A percentile compares a stretch with the other conserved stretches of the same genome.
Evolutionary conservation across 2,797 vertebrate species (phyloP).

Genomic region (Echiichthys vipera): DNA sequence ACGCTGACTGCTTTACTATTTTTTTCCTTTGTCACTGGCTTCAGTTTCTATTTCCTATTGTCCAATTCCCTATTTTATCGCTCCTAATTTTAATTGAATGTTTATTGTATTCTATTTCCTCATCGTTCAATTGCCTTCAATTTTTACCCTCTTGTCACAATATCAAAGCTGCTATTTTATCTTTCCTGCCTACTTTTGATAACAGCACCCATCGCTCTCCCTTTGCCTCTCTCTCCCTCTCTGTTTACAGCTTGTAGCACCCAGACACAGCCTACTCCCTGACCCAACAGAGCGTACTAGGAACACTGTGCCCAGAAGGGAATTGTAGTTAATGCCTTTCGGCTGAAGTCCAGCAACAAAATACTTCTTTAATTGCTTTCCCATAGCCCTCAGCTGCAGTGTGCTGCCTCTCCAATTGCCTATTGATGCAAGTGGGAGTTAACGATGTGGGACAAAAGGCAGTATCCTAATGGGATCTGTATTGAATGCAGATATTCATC

Average conservation of each 20-base stretch:
- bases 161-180: conserved; percentile 15
- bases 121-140: conserved; percentile 5
- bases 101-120: conserved; percentile 1
- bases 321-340: conserved; percentile 57
- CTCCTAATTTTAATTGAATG: conserved; percentile 25
- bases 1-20: background rate
- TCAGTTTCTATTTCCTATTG: background rate
- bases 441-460: conserved; percentile 28
- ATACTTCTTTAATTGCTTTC: conserved; percentile 72
- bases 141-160: background rate
- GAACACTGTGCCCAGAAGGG: conserved; percentile 55
- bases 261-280: conserved; percentile 44
- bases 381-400: conserved; percentile 54
- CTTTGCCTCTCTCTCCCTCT: conserved; percentile 14
- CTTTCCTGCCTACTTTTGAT: conserved; percentile 9
- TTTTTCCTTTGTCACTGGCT: background rate
- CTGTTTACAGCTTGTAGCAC: conserved; percentile 55
- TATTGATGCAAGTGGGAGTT: conserved; percentile 28
- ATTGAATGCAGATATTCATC: background rate
- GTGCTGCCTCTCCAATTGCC: conserved; percentile 38
- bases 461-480: conserved; percentile 10
- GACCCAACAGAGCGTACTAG: conserved; percentile 45
- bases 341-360: conserved; percentile 56
- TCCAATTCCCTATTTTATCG: background rate
- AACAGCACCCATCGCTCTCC: conserved; percentile 19